These are phyloP conservation scores for Archocentrus centrarchus DNA, from an alignment of 2,113 vertebrate genomes.

Conservation along the genomic window DNA sequence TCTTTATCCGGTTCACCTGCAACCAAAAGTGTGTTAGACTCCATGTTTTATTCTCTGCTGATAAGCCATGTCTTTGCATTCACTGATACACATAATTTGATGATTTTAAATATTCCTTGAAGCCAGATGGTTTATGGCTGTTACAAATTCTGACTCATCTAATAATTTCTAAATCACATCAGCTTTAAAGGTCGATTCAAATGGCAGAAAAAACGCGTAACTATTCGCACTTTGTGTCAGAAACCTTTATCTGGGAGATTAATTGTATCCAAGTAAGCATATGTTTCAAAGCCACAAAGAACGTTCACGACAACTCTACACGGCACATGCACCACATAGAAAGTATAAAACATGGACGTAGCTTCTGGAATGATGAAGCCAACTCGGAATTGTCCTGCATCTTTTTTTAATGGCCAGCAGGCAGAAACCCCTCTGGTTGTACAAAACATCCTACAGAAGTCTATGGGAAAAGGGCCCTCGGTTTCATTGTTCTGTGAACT, in stretches of 20 bases:
- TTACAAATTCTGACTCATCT: neutral
- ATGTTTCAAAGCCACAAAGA: neutral
- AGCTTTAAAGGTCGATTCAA: neutral
- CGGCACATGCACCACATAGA: neutral
- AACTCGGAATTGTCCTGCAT: neutral
- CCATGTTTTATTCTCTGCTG: neutral
- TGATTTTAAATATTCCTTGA: neutral
- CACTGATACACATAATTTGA: neutral
- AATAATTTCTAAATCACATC: neutral
- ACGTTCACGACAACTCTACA: neutral
- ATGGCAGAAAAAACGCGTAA: neutral
- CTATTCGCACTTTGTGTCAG: neutral
- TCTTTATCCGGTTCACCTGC: slow-evolving; percentile 96
- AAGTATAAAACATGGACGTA: neutral
- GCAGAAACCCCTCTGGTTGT: neutral
- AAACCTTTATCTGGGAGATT: neutral
- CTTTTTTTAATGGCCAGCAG: neutral
- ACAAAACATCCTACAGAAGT: neutral
- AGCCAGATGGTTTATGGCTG: neutral
- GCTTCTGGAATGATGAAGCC: neutral
- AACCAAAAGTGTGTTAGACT: neutral
- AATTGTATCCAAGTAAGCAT: neutral
- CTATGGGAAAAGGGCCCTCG: neutral
- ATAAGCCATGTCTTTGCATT: neutral
- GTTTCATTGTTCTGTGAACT: neutral